Evolutionary conservation across 1,140 invertebrate species (phyloP).

Genomic region (Dolichoris vasculosae): DNA sequence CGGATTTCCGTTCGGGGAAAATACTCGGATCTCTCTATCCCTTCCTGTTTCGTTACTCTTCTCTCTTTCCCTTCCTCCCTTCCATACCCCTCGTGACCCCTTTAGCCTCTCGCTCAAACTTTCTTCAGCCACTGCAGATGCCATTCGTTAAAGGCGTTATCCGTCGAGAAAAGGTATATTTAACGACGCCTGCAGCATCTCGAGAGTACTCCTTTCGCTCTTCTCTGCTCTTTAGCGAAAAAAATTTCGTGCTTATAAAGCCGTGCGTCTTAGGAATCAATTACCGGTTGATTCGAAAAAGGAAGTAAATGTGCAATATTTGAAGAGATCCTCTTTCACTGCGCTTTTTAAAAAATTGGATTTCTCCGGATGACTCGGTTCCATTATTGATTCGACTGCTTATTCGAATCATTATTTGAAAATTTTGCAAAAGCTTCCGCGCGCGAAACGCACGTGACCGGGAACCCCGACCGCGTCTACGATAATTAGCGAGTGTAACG

Average conservation of each 20-base stretch:
- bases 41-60: too few species aligned
- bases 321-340: neutral
- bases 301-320: neutral
- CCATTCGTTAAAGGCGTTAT: constrained; percentile 45
- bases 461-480: neutral
- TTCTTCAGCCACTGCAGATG: neutral
- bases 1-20: constrained; percentile 34
- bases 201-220: too few species aligned
- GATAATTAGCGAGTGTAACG: neutral
- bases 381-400: neutral
- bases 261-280: constrained; percentile 37
- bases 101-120: neutral
- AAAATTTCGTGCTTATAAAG: constrained; percentile 11
- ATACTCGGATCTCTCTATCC: neutral
- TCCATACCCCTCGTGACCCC: neutral
- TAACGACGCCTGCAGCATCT: constrained; percentile 23
- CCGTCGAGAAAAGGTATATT: constrained; percentile 38
- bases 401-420: constrained; percentile 14
- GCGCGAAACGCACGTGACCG: neutral
- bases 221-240: neutral
- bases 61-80: neutral
- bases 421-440: neutral
- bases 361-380: neutral
- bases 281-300: constrained; percentile 23
- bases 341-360: neutral